Base-by-base conservation (phyloP, 2,113 vertebrate species). In the Rhadina sibilatrix region DNA sequence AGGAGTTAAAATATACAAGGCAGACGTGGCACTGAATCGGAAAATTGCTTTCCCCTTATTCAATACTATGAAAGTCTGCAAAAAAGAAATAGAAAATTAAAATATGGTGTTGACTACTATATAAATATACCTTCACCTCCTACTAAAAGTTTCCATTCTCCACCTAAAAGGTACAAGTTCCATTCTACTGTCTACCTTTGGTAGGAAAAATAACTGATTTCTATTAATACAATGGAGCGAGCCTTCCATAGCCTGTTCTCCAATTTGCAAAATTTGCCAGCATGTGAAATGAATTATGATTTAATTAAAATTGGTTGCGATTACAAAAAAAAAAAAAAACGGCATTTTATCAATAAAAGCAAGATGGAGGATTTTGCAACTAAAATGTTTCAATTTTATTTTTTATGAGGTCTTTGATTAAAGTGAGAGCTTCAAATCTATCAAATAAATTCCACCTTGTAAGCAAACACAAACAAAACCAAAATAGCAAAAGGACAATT, bases 51-150 rank as follows among this genome's bases (percentile, higher is more conserved):
- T 99, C 83, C 99, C 98, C 97, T 97, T 99, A 98, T 99, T 99
- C 98, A 99, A 98, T 95, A 99, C 99, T 98, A 99, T 98, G 97
- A 99, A 99, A 83, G 99, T 99, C 99, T 99, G 98, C 46, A 97
- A 97, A 96, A 94, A 98, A 95, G 97, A 96, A 95, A 90, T 47
- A 75, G 9, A 95, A 38, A 83, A 85, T 95, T 80, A 95, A 93
- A 96, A 93, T 61, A 38, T 13, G 68, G 2, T n/a, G 18, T 35
- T 71, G 37, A 49, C 19, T 76, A 30, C 37, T 40, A 40, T 40
- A 15, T 40, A 52, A 38, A 59, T 40, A 46, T 60, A 15, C 50
- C 16, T 70, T 83, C 49, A 78, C 20, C 20, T 90, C 22, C 5
- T 74, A 69, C 60, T 76, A 27, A n/a, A 75, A 38, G 4, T 82